Evolutionary conservation across 2,113 vertebrate genomes (phyloP).

Genomic region (Lasiurus cinereus): DNA sequence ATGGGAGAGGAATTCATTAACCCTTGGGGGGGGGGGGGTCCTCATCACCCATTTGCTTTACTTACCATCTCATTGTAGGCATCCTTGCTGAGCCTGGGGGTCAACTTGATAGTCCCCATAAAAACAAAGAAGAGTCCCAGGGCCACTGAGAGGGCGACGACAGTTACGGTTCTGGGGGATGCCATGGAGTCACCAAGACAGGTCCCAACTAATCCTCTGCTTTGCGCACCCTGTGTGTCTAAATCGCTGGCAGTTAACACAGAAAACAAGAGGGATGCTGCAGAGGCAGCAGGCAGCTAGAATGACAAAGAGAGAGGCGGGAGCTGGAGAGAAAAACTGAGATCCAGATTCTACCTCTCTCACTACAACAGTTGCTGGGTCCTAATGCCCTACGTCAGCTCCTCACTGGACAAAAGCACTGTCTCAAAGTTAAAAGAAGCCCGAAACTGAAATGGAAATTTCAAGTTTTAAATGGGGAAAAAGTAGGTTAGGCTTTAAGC

Average conservation of each 20-base stretch:
- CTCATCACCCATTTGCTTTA: slow-evolving; percentile 54
- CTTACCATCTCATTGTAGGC: slow-evolving; percentile 99
- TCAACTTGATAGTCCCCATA: slow-evolving; percentile 98
- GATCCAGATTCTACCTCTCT: slow-evolving; percentile 81
- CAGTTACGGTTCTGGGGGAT: slow-evolving; percentile 95
- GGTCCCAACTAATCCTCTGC: slow-evolving; percentile 75
- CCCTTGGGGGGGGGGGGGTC: slow-evolving; percentile 8
- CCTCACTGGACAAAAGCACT: slow-evolving; percentile 15
- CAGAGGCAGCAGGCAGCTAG: slow-evolving; percentile 79
- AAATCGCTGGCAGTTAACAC: slow-evolving; percentile 80
- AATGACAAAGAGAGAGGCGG: slow-evolving; percentile 84
- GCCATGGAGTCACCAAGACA: slow-evolving; percentile 89
- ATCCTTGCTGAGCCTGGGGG: slow-evolving; percentile 97
- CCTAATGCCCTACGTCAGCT: slow-evolving; percentile 84
- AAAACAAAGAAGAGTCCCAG: slow-evolving; percentile 98
- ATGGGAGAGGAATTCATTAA: slow-evolving; percentile 44
- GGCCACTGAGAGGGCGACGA: slow-evolving; percentile 95
- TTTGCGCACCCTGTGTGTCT: slow-evolving; percentile 72
- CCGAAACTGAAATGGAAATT: slow-evolving; percentile 1
- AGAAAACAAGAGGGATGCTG: slow-evolving; percentile 80
- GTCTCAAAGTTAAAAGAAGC: slow-evolving; percentile 47
- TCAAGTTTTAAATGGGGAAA: neutral
- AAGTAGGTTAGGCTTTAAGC: neutral
- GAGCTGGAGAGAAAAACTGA: slow-evolving; percentile 80
- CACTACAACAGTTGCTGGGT: slow-evolving; percentile 85